phyloP scores from a whole-genome alignment of 1,140 invertebrate species.

The Zaprionus kolodkinae region DNA sequence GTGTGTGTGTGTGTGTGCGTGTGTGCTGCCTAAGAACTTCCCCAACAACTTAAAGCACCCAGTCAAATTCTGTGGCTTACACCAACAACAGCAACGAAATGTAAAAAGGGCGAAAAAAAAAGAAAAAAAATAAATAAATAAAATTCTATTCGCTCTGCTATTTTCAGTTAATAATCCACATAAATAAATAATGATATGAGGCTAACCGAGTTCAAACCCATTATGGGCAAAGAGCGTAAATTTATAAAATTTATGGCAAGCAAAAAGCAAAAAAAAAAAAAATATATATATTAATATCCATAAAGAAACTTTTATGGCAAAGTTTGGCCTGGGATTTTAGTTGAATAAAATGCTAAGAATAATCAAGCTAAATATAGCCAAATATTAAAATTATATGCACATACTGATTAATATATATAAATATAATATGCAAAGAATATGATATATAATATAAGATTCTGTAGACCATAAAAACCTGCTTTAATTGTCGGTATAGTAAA shows the following conservation, averaged over 20 bases:
- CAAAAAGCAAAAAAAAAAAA: neutral
- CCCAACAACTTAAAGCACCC: conserved; percentile 40
- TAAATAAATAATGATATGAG: conserved; percentile 36
- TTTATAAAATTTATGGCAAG: conserved; percentile 3
- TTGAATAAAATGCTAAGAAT: neutral
- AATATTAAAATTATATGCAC: neutral
- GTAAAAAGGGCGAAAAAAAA: neutral
- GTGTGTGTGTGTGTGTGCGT: neutral
- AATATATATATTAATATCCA: neutral
- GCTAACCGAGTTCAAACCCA: conserved; percentile 3
- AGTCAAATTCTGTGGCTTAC: conserved; percentile 20
- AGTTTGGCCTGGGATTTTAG: neutral
- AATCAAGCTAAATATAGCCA: neutral
- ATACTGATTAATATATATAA: neutral
- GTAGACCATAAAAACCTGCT: neutral
- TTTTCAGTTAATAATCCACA: conserved; percentile 40
- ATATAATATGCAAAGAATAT: neutral
- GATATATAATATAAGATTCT: neutral
- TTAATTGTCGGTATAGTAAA: neutral
- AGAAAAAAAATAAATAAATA: neutral
- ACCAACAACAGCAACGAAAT: conserved; percentile 1
- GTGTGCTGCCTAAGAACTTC: conserved; percentile 31
- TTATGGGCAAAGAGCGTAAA: conserved; percentile 8
- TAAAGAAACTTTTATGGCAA: neutral
- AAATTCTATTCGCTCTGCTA: conserved; percentile 20